These are phyloP conservation scores for Bedellia somnulentella DNA, from an alignment of 2,888 invertebrate genomes.

Conservation along the genomic window DNA sequence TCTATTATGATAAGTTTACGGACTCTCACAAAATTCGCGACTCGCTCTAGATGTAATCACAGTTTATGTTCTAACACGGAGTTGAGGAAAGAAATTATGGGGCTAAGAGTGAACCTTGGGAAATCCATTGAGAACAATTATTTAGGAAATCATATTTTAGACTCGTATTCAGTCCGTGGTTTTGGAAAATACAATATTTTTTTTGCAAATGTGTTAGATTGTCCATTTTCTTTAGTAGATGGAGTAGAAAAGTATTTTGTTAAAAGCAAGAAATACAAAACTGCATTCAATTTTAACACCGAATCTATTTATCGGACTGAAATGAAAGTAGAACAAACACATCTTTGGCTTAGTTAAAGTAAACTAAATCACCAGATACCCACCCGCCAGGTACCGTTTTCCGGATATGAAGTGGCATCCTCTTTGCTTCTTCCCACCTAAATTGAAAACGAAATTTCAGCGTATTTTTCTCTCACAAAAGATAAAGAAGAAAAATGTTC, in stretches of 20 bases:
- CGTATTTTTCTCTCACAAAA: slow-evolving; percentile 37
- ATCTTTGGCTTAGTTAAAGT: too few species aligned
- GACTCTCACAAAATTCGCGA: slow-evolving; percentile 37
- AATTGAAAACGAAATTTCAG: slow-evolving; percentile 58
- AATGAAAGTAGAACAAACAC: too few species aligned
- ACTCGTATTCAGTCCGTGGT: too few species aligned
- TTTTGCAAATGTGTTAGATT: too few species aligned
- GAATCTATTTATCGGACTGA: too few species aligned
- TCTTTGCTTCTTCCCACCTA: slow-evolving; percentile 52
- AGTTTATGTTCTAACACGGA: slow-evolving; percentile 57
- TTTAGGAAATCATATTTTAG: slow-evolving; percentile 47
- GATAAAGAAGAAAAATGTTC: slow-evolving; percentile 36
- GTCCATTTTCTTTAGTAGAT: too few species aligned
- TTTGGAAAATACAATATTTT: too few species aligned
- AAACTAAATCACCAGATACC: slow-evolving; percentile 29
- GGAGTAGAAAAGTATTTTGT: too few species aligned
- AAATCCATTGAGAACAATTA: slow-evolving; percentile 45
- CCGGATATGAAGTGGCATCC: slow-evolving; percentile 35
- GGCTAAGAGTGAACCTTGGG: slow-evolving; percentile 38
- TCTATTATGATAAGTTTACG: slow-evolving; percentile 42
- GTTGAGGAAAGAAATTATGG: slow-evolving; percentile 56
- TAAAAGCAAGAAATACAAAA: too few species aligned
- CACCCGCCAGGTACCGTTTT: slow-evolving; percentile 54
- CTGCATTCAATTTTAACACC: too few species aligned
- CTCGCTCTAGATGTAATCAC: slow-evolving; percentile 52